Evolutionary conservation across 2,888 invertebrate species (phyloP), one percentile per base, ranked within the genome.

Genomic region (Calameuta filiformis): DNA sequence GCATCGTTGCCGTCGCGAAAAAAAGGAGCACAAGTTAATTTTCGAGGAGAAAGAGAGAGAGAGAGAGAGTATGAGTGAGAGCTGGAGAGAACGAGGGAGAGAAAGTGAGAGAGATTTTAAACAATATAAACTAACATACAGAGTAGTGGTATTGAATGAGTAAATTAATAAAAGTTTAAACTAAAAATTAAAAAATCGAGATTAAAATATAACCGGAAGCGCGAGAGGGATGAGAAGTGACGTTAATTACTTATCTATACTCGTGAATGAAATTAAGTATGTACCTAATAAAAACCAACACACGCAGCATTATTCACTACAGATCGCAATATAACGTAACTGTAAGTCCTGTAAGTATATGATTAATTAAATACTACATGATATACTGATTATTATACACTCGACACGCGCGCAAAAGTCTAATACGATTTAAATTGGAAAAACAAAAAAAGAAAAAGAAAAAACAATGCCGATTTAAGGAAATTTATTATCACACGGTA

Each of bases 311-410:
- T 84, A 82, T 81, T 82, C 78, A 81, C 78, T 83, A 82, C 79
- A 79, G 83, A 82, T 81, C 81, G 84, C 83, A 84, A 85, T 85
- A 86, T 82, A 81, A 82, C 77, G 77, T 84, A 82, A 81, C 75
- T 83, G 75, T 85, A 84, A 85, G 81, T 85, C 82, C 80, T 82
- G 83, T 83, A 82, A 85, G 81, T 83, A 81, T 75, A 79, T 81
- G 79, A 68, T 76, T 76, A 68, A 76, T 37, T 40, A 68, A 68
- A 75, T 40, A 75, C 73, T 71, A 34, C 74, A 73, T 34, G 56
- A 15, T 30, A 69, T 31, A n/a, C 68, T 30, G 71, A 31, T 76
- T 75, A 76, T 34, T 78, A 79, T 77, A 77, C 73, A 76, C 71
- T 75, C 34, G 35, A 73, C 71, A 68, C 35, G 31, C 75, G 73